Conservation (phyloP, 2,113 vertebrate species). For the Calidris pugnax region DNA sequence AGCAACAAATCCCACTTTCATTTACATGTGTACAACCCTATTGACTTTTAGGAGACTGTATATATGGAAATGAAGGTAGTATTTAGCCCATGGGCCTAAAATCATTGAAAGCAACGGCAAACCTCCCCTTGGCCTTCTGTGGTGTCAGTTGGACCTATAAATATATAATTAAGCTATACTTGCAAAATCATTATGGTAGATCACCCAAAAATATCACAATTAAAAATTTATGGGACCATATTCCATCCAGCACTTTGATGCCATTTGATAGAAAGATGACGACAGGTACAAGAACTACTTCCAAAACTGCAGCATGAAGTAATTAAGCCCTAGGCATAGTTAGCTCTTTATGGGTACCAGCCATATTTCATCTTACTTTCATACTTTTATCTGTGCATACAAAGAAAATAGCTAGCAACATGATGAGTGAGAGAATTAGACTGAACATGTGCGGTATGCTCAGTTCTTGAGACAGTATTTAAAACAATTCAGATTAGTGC, state of each 20-base stretch:
- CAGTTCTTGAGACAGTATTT: background rate
- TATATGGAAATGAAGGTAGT: background rate
- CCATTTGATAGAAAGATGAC: constrained; percentile 43
- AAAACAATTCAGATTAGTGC: background rate
- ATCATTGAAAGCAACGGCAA: background rate
- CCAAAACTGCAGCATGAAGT: constrained; percentile 45
- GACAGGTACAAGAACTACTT: constrained; percentile 23
- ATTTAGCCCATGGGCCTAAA: background rate
- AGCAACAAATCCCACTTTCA: background rate
- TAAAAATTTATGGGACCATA: constrained; percentile 51
- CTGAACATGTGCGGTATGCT: background rate
- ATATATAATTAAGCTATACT: constrained; percentile 62
- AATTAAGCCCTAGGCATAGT: constrained; percentile 55
- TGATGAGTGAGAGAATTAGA: background rate
- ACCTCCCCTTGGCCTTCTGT: background rate
- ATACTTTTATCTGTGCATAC: background rate
- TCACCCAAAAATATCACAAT: constrained; percentile 49
- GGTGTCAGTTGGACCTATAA: constrained; percentile 17
- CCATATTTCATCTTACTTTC: background rate
- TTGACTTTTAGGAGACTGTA: background rate
- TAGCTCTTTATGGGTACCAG: constrained; percentile 23
- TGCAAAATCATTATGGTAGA: constrained; percentile 37
- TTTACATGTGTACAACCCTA: background rate
- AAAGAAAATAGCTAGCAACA: background rate
- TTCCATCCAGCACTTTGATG: constrained; percentile 44